phyloP scores from a whole-genome alignment of 1,140 invertebrate genomes.

The Eubasilissa regina region DNA sequence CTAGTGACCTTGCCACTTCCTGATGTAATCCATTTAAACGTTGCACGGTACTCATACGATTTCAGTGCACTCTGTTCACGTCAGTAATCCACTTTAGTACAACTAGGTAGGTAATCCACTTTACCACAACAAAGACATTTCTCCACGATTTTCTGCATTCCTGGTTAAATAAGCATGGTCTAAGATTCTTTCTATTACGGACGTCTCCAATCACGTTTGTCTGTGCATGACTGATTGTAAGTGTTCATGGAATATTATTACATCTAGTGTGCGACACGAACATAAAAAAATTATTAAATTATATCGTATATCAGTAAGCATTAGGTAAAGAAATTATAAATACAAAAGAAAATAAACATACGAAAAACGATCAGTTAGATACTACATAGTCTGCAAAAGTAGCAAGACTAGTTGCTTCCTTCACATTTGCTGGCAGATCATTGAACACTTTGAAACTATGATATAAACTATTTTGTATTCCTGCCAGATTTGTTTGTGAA shows the following conservation, averaged over 20 bases:
- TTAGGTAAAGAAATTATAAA: too few species aligned
- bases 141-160: neutral
- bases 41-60: neutral
- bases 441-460: too few species aligned
- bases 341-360: too few species aligned
- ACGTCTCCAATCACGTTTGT: neutral
- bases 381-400: too few species aligned
- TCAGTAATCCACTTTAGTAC: slow-evolving; percentile 11
- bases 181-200: neutral
- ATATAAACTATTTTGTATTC: too few species aligned
- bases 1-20: slow-evolving; percentile 1
- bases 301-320: too few species aligned
- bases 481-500: too few species aligned
- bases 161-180: neutral
- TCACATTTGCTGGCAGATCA: too few species aligned
- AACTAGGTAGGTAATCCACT: neutral
- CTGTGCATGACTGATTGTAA: neutral
- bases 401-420: too few species aligned
- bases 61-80: slow-evolving; percentile 18
- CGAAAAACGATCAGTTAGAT: too few species aligned
- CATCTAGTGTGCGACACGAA: too few species aligned
- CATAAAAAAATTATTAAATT: too few species aligned
- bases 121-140: neutral
- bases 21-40: slow-evolving; percentile 4
- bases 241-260: neutral